Base-by-base conservation (phyloP, 2,888 invertebrate genomes). In the Eumerus sabulonum region DNA sequence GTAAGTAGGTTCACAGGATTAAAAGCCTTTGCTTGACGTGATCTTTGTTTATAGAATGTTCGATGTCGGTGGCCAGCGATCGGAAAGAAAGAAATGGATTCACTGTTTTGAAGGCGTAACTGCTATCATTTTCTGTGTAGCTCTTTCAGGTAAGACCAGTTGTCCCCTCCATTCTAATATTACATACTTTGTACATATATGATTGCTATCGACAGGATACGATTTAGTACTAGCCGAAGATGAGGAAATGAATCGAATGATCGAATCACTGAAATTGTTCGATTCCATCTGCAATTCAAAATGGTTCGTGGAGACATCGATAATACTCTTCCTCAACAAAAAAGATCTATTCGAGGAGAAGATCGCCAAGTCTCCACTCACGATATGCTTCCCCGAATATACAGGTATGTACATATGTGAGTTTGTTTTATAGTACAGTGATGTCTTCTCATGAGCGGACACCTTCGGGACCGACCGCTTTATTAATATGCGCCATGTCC, bases 11-110 rank as follows among this genome's bases (percentile, higher is more conserved):
- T 16, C 36, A 11, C 40, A 14, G 0, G 16, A 9, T 7, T 2
- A 16, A 42, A 35, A 50, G 12, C 7, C 12, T 53, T 14, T 19
- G 13, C 18, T 48, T 9, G n/a, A 19, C 47, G 18, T 18, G 68
- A 16, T 38, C 11, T 27, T 17, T 18, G 7, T 4, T 88, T 90
- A 2, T 85, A 96, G 96, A 90, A 95, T 97, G 94, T 96, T 97
- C 89, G 96, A 97, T 90, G 96, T 97, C 57, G 97, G 97, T 82
- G 97, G 97, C 68, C 97, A 97, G 88, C 90, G 96, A 83, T 96
- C 96, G n/a, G 97, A 97, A 88, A 91, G 97, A 74, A 97, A 97
- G 89, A 97, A 97, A 87, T 97, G 97, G 97, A 97, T 97, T 85
- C 97, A 97, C 87, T 97, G 96, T 88, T 97, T 97, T 87, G 96